Evolutionary conservation across 1,140 invertebrate genomes (phyloP).

Genomic region (Mercenaria mercenaria): DNA sequence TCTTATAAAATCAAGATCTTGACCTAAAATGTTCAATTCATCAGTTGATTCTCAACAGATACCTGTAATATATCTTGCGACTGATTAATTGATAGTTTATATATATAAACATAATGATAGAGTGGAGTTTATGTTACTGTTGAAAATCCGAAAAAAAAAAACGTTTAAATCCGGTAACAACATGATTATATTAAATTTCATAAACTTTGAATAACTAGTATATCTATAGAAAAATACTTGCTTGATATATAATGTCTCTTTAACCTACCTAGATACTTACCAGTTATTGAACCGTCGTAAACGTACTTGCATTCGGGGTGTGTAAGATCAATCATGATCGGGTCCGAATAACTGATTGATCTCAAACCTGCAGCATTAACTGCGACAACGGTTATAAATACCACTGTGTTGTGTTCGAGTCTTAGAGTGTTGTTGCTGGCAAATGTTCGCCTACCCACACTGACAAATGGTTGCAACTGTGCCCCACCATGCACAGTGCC

Average conservation of each 20-base stretch:
- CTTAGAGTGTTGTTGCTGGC: slow-evolving; percentile 65
- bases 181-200: no score
- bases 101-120: no score
- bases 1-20: slow-evolving; percentile 12
- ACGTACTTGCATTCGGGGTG: slow-evolving; percentile 69
- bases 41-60: no score
- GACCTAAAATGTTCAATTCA: no score
- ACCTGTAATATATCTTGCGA: no score
- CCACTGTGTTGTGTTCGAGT: slow-evolving; percentile 65
- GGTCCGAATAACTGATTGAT: slow-evolving; percentile 68
- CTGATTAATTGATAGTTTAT: no score
- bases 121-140: no score
- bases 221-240: no score
- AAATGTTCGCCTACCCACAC: slow-evolving; percentile 71
- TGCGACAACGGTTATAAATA: slow-evolving; percentile 76
- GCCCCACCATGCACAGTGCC: slow-evolving; percentile 75
- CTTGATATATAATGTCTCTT: no score
- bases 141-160: no score
- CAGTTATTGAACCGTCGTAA: slow-evolving; percentile 68
- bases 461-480: slow-evolving; percentile 72
- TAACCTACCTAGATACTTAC: no score
- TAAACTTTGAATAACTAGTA: no score
- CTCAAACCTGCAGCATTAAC: slow-evolving; percentile 74
- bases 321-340: slow-evolving; percentile 74
- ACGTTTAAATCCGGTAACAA: background rate